Evolutionary conservation across 1,140 invertebrate genomes (phyloP).

Genomic region (Hyposmocoma kahamanoa): DNA sequence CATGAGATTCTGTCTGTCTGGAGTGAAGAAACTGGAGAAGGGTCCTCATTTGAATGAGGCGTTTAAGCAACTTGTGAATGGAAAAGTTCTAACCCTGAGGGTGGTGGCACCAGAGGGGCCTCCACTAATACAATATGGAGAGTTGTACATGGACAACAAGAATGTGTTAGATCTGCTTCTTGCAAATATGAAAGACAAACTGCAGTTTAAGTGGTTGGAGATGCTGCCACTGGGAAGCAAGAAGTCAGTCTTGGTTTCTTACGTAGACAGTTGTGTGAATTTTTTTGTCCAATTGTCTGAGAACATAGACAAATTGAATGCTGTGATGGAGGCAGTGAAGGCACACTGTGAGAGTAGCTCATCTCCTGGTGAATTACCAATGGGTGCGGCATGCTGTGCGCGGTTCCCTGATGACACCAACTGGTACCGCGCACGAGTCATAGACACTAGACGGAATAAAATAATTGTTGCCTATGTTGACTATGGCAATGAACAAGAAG

Average conservation of each 20-base stretch:
- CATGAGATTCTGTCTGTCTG: conserved; percentile 81
- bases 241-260: conserved; percentile 78
- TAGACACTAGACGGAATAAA: conserved; percentile 57
- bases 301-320: conserved; percentile 73
- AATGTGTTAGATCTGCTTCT: conserved; percentile 74
- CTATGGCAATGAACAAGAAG: conserved; percentile 85
- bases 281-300: conserved; percentile 82
- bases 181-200: conserved; percentile 62
- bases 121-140: conserved; percentile 82
- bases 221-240: conserved; percentile 69
- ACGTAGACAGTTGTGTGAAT: conserved; percentile 79
- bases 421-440: conserved; percentile 83
- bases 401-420: conserved; percentile 79
- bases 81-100: conserved; percentile 75
- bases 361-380: conserved; percentile 62
- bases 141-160: conserved; percentile 74
- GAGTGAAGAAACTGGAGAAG: conserved; percentile 78
- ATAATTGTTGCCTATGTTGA: conserved; percentile 82
- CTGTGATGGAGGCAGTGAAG: conserved; percentile 73
- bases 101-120: conserved; percentile 79
- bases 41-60: conserved; percentile 79
- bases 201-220: conserved; percentile 63
- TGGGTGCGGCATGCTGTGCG: conserved; percentile 83
- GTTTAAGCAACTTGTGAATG: conserved; percentile 79
- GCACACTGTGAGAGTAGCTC: conserved; percentile 51